Conservation (phyloP, 2,113 vertebrate genomes). For the Procavia capensis region DNA sequence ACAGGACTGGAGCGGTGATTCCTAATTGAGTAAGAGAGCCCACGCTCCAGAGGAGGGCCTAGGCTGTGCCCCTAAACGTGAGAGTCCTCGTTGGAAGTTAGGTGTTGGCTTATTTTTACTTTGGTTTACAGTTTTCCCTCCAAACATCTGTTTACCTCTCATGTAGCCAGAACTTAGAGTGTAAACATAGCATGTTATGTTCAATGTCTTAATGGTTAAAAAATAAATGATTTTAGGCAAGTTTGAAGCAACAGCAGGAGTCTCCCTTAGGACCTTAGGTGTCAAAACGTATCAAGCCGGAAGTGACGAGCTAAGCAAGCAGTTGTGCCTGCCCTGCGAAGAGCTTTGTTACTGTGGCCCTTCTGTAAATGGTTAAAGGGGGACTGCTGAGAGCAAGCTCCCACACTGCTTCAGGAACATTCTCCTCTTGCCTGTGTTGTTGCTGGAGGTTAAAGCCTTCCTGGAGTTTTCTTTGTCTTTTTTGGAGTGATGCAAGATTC, state of each 20-base stretch:
- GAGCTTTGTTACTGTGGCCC: background rate
- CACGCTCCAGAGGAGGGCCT: background rate
- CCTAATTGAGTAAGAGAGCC: background rate
- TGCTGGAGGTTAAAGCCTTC: background rate
- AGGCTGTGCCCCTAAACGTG: background rate
- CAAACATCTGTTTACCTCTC: background rate
- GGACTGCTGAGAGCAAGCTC: background rate
- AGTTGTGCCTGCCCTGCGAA: background rate
- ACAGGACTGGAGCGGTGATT: background rate
- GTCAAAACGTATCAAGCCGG: background rate
- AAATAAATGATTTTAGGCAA: background rate
- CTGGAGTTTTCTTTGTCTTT: background rate
- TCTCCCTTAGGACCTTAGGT: background rate
- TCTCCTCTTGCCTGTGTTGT: background rate
- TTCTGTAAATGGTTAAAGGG: background rate
- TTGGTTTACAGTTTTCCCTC: background rate
- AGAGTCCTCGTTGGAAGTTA: background rate
- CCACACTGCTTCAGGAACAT: background rate
- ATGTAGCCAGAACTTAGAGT: background rate
- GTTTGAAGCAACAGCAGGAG: background rate
- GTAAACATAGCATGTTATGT: background rate
- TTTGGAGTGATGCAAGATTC: background rate
- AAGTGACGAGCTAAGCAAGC: background rate
- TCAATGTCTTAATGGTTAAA: background rate
- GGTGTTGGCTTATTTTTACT: constrained; percentile 21